phyloP scores from a whole-genome alignment of 92 coral and sea anemone genomes.

The Porites lobata region DNA sequence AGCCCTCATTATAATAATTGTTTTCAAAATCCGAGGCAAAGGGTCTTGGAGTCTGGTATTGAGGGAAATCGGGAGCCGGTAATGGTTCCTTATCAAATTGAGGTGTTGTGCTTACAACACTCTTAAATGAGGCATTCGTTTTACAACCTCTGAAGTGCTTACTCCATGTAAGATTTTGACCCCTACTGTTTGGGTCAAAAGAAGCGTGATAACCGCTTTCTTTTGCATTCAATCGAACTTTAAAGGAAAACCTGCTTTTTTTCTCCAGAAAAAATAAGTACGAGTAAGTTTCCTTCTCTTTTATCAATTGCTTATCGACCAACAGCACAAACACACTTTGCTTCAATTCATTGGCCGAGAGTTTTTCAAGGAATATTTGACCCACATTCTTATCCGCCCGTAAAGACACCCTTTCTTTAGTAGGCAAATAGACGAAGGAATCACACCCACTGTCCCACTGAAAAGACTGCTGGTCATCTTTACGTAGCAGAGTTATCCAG shows the following conservation, averaged over 20 bases:
- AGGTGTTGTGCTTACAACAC: not conserved
- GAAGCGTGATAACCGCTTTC: slow-evolving; percentile 22
- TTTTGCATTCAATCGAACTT: not conserved
- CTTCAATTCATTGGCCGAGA: not conserved
- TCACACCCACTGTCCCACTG: not conserved
- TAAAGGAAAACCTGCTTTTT: not conserved
- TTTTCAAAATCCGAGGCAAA: slow-evolving; percentile 1
- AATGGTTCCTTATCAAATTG: not conserved
- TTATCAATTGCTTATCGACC: slow-evolving; percentile 12
- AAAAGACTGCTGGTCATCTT: not conserved
- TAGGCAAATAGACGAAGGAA: not conserved
- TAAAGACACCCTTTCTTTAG: not conserved
- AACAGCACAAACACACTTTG: not conserved
- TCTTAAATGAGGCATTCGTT: not conserved
- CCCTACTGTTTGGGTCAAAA: slow-evolving; percentile 1
- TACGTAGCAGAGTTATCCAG: slow-evolving; percentile 22
- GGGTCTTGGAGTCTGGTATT: slow-evolving; percentile 8
- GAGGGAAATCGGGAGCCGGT: not conserved
- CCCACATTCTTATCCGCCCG: not conserved
- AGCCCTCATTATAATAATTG: slow-evolving; percentile 9
- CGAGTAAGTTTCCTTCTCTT: not conserved
- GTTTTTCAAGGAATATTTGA: slow-evolving; percentile 13
- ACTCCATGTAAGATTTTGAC: slow-evolving; percentile 3
- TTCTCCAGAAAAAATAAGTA: slow-evolving; percentile 2
- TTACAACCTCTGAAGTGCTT: not conserved